phyloP scores from a whole-genome alignment of 2,797 vertebrate genomes.

The Anguilla megastoma region DNA sequence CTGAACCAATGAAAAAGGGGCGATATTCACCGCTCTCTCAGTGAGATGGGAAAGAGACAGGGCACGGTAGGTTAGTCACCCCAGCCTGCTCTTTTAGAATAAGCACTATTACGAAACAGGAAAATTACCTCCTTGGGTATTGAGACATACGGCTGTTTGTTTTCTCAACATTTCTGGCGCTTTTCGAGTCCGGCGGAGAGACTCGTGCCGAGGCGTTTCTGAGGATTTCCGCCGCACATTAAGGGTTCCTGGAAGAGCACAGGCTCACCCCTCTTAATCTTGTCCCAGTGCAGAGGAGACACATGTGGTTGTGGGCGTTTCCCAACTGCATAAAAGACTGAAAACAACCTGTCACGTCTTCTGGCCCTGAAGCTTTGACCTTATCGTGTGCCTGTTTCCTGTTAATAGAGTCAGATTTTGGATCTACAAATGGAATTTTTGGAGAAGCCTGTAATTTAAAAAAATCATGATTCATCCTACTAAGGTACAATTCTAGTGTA shows the following conservation, averaged over 20 bases:
- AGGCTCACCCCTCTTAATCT: too few relatives aligned
- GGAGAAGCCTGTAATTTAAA: background rate
- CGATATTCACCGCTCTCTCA: background rate
- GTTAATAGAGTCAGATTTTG: background rate
- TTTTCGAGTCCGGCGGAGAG: conserved; percentile 38
- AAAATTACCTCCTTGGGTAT: conserved; percentile 44
- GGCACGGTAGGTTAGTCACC: background rate
- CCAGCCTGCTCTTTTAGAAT: conserved; percentile 22
- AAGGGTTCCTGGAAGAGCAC: too few relatives aligned
- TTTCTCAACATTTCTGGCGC: conserved; percentile 50
- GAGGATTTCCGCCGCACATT: too few relatives aligned
- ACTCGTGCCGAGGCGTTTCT: background rate
- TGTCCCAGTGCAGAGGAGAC: background rate
- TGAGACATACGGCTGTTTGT: conserved; percentile 43
- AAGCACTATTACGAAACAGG: conserved; percentile 55
- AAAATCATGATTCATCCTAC: background rate
- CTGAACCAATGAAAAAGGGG: too few relatives aligned
- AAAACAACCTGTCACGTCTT: conserved; percentile 19
- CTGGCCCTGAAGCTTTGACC: background rate
- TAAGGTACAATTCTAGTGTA: too few relatives aligned
- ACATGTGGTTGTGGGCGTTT: conserved; percentile 25
- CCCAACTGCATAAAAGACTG: conserved; percentile 15
- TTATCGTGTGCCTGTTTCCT: background rate
- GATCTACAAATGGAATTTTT: background rate
- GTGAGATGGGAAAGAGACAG: conserved; percentile 6